These are phyloP conservation scores for Hydroisotoma schaefferi DNA, from an alignment of 2,888 invertebrate species.

Conservation along the genomic window DNA sequence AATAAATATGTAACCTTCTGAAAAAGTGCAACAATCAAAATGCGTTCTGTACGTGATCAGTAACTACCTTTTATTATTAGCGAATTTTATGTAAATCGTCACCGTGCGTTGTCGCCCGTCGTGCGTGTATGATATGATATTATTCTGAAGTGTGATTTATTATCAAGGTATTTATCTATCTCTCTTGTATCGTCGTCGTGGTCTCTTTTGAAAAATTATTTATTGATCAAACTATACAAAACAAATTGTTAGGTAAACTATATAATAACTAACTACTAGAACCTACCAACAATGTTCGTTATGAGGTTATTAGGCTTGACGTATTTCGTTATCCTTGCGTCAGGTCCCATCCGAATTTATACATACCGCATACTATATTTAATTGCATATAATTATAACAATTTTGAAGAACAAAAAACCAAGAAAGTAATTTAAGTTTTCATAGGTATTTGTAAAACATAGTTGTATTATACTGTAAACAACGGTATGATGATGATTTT, in stretches of 20 bases:
- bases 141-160: constrained; percentile 8
- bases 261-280: too few relatives aligned
- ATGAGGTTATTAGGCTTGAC: constrained; percentile 1
- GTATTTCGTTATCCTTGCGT: constrained; percentile 2
- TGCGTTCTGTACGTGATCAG: constrained; percentile 12
- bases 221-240: too few relatives aligned
- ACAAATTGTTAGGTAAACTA: too few relatives aligned
- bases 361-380: too few relatives aligned
- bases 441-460: too few relatives aligned
- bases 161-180: constrained; percentile 5
- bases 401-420: too few relatives aligned
- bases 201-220: neutral
- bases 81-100: constrained; percentile 5
- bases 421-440: too few relatives aligned
- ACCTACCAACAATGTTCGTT: too few relatives aligned
- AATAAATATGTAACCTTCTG: neutral
- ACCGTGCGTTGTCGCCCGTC: neutral
- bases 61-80: constrained; percentile 7
- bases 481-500: too few relatives aligned
- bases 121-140: neutral
- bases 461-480: too few relatives aligned
- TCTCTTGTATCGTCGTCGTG: neutral
- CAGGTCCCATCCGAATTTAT: constrained; percentile 4
- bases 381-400: too few relatives aligned
- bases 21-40: constrained; percentile 9